Evolutionary conservation across 2,888 invertebrate species (phyloP).

Genomic region (Eupeodes latifasciatus): DNA sequence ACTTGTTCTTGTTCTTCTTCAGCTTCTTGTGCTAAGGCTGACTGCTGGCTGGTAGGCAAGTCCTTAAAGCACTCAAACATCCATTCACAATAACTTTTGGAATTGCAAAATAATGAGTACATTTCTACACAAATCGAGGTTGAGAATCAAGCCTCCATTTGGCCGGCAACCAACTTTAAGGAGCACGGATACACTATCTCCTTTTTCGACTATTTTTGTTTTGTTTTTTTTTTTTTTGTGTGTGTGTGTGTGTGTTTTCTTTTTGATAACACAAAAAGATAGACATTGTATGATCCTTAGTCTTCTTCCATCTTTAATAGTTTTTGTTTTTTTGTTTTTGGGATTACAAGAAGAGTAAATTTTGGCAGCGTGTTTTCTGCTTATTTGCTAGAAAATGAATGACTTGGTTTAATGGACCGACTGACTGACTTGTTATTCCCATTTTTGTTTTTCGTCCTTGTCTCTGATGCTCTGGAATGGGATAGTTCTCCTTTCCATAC

Average conservation of each 20-base stretch:
- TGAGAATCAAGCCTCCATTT: slow-evolving; percentile 75
- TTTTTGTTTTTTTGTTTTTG: slow-evolving; percentile 35
- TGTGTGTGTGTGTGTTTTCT: background rate
- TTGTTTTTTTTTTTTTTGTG: background rate
- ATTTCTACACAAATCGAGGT: slow-evolving; percentile 75
- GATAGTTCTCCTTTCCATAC: slow-evolving; percentile 15
- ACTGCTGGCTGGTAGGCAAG: background rate
- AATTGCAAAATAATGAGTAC: slow-evolving; percentile 76
- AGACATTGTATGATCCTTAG: slow-evolving; percentile 57
- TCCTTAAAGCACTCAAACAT: slow-evolving; percentile 67
- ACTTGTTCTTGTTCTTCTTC: slow-evolving; percentile 41
- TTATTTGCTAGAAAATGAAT: slow-evolving; percentile 80
- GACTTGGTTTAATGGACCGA: slow-evolving; percentile 74
- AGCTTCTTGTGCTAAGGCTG: too few species aligned
- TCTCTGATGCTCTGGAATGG: slow-evolving; percentile 10
- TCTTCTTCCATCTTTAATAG: slow-evolving; percentile 31
- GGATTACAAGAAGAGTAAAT: slow-evolving; percentile 77
- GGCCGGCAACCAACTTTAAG: slow-evolving; percentile 67
- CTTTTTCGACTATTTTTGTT: background rate
- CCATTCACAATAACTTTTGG: slow-evolving; percentile 73
- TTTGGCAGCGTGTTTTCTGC: slow-evolving; percentile 82
- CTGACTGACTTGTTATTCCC: slow-evolving; percentile 75
- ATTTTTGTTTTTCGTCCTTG: slow-evolving; percentile 60
- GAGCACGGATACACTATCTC: slow-evolving; percentile 20
- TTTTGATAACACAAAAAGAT: slow-evolving; percentile 74